Evolutionary conservation across 2,888 invertebrate species (phyloP).

Genomic region (Achlya flavicornis): DNA sequence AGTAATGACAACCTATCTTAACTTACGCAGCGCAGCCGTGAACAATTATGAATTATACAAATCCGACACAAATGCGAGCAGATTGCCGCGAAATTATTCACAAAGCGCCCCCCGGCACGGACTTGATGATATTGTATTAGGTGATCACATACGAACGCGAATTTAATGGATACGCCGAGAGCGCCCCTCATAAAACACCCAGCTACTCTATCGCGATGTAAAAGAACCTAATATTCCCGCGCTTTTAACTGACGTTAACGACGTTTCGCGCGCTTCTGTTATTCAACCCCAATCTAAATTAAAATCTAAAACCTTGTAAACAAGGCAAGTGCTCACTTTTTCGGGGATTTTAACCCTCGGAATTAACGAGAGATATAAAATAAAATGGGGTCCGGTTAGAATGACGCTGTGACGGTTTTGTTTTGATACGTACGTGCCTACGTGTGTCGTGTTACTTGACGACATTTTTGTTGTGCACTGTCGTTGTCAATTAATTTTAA

Average conservation of each 20-base stretch:
- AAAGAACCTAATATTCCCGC: conserved; percentile 54
- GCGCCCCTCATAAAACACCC: conserved; percentile 49
- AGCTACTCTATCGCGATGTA: conserved; percentile 42
- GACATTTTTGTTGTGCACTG: conserved; percentile 6
- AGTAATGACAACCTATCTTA: conserved; percentile 22
- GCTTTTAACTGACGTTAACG: conserved; percentile 53
- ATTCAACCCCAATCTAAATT: conserved; percentile 83
- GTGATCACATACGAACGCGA: conserved; percentile 84
- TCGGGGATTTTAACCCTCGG: conserved; percentile 84
- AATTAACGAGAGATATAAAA: conserved; percentile 79
- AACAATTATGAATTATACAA: conserved; percentile 70
- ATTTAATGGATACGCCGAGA: conserved; percentile 77
- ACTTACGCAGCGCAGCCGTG: conserved; percentile 38
- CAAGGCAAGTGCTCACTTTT: conserved; percentile 85
- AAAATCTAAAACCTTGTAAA: conserved; percentile 86
- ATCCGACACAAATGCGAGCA: conserved; percentile 76
- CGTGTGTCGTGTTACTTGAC: conserved; percentile 21
- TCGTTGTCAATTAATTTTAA: not conserved
- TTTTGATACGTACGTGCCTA: conserved; percentile 34
- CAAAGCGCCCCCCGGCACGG: conserved; percentile 73
- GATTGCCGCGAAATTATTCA: conserved; percentile 84
- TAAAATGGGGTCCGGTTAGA: conserved; percentile 58
- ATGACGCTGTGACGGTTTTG: conserved; percentile 59
- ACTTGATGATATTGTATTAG: conserved; percentile 85
- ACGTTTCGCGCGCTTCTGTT: conserved; percentile 47